These are phyloP conservation scores for Temnothorax ravouxi DNA, from an alignment of 2,888 invertebrate genomes.

Conservation along the genomic window DNA sequence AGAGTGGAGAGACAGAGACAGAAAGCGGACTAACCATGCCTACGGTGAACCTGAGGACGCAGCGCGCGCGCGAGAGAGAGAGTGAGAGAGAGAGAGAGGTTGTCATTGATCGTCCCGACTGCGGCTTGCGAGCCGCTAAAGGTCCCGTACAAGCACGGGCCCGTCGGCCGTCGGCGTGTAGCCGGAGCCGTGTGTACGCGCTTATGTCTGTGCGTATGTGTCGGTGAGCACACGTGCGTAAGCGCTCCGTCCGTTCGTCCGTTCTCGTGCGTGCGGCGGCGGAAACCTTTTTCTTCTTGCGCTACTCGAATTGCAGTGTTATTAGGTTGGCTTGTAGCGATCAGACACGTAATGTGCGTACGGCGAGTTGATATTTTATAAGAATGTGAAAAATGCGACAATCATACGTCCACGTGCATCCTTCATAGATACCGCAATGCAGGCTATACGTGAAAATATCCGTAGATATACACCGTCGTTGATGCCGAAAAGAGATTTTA, in stretches of 20 bases:
- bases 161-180: constrained; percentile 78
- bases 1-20: constrained; percentile 65
- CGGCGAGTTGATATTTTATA: constrained; percentile 23
- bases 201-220: constrained; percentile 35
- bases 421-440: background rate
- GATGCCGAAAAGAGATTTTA: background rate
- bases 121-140: constrained; percentile 84
- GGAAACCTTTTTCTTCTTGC: constrained; percentile 40
- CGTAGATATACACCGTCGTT: background rate
- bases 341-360: constrained; percentile 25
- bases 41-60: constrained; percentile 71
- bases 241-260: constrained; percentile 72
- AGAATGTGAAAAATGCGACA: constrained; percentile 26
- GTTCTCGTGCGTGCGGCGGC: constrained; percentile 49
- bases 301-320: constrained; percentile 49
- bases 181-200: constrained; percentile 52
- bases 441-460: background rate
- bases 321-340: constrained; percentile 38
- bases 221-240: constrained; percentile 61
- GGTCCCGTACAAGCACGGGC: constrained; percentile 86
- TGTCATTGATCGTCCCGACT: constrained; percentile 86
- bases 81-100: constrained; percentile 77
- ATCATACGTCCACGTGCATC: background rate
- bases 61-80: constrained; percentile 67
- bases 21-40: constrained; percentile 70